Evolutionary conservation across 2,888 invertebrate species (phyloP), one percentile per base, ranked within the genome.

Genomic region (Latrodectus hesperus): DNA sequence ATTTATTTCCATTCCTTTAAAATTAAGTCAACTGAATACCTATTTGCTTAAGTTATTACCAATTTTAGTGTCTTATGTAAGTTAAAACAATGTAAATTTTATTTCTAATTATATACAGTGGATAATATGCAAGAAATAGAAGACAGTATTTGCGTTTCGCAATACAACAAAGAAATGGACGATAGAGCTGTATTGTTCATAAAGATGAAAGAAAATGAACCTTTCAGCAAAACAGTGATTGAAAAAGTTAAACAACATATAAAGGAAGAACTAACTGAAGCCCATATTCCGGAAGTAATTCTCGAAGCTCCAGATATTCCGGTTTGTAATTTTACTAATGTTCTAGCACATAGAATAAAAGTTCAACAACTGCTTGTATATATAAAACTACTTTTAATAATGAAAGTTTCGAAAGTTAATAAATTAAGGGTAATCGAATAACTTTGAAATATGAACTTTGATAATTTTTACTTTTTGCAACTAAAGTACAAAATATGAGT

Each of bases 101-200:
- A 38, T 73, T 70, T 38, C n/a, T 14, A 14, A 72, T 26, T 1
- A 51, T 79, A 91, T 91, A 5, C 90, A 93, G 93, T 94, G 53
- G 94, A 94, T 88, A 91, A 49, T n/a, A 75, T 82, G 90, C 92
- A 92, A 79, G 94, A 93, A 90, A 92, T 94, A 1, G 91, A 92
- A 22, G 94, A 94, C 91, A 93, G 93, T 89, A 91, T 94, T 74
- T 94, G 94, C 90, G 93, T 94, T 14, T 93, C 93, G 9, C 93
- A 94, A 90, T 92, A 92, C 90, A 90, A 89, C 6, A 91, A 92
- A 81, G 92, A 91, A 51, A 91, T 91, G 14, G 94, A 94, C 88
- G 94, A 94, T 91, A 91, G 93, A 68, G 94, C 94, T 8, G 90
- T 94, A 5, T 91, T 94, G 64, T 94, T 94, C 90, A 90, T 94